Evolutionary conservation across 2,113 vertebrate genomes (phyloP), one percentile per base, ranked within the genome.

Genomic region (Podarcis muralis): DNA sequence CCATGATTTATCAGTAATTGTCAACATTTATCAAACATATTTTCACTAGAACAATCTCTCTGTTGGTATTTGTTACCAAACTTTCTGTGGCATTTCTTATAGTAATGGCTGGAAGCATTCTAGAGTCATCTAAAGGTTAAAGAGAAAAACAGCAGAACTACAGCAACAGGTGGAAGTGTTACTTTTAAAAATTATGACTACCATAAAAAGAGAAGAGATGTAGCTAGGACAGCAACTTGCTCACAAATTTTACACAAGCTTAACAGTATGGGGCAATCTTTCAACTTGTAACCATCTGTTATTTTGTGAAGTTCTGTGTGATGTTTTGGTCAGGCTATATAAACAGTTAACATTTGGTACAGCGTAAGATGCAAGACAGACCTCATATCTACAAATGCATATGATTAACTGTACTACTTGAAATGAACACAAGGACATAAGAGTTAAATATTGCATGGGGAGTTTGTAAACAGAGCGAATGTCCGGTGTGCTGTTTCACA

Each of bases 221-320:
- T 76, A 15, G 74, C 8, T 87, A 48, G 87, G 90, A 80, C 22
- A 65, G 66, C 3, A 25, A 83, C 7, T 15, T 27, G 37, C 35
- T 89, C 25, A 85, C 1, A 71, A 85, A 74, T 66, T 71, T 83
- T 77, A 53, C 7, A 25, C 27, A 68, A 0, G 92, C 80, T 86
- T 84, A 23, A 66, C 87, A 88, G 1, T 86, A 86, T 86, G n/a
- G 53, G 1, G 4, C 57, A 35, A n/a, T 12, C 68, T 48, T 92
- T 80, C 85, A 78, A 1, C 11, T 20, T 86, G 27, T 71, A 13
- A 53, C 87, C 22, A 88, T 0, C 68, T 87, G 6, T 37, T 88
- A 87, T 87, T 85, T 57, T 90, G 82, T 4, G n/a, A 22, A 13
- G 72, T 89, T 94, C 76, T 68, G 76, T 8, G 57, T 37, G 86